Conservation (phyloP, 2,888 invertebrate species). For the Tetragnatha montana region DNA sequence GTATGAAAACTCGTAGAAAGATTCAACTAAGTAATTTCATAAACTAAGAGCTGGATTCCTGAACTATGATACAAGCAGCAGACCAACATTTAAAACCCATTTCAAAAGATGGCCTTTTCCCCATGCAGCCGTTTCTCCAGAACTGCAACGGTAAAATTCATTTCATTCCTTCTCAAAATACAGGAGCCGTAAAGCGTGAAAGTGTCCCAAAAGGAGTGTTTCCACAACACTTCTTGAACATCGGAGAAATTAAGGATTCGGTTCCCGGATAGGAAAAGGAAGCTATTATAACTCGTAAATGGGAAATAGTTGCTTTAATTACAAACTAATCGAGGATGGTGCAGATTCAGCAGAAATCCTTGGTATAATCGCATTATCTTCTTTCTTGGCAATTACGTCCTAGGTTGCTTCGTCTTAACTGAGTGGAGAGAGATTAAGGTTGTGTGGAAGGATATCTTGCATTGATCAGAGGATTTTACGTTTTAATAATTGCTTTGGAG, state of each 20-base stretch:
- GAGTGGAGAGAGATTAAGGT: neutral
- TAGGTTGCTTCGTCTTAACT: neutral
- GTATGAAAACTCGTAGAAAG: too few species aligned
- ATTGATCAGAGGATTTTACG: neutral
- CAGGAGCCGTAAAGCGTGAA: neutral
- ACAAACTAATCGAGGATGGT: conserved; percentile 41
- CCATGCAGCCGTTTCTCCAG: too few species aligned
- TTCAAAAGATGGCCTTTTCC: too few species aligned
- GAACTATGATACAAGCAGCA: too few species aligned
- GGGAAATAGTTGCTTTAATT: conserved; percentile 55
- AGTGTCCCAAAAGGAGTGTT: neutral
- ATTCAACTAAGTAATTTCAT: too few species aligned
- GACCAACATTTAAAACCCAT: too few species aligned
- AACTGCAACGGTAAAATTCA: neutral
- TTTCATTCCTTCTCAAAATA: neutral
- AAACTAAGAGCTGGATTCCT: too few species aligned
- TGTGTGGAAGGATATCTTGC: neutral
- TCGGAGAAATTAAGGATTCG: neutral
- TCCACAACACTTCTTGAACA: conserved; percentile 14
- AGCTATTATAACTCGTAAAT: conserved; percentile 31
- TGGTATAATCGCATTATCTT: neutral
- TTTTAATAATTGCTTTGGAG: neutral
- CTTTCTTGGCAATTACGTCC: conserved; percentile 21
- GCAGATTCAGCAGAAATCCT: conserved; percentile 12
- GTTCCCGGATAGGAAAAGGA: neutral